These are phyloP conservation scores for Upupa epops DNA, from an alignment of 2,113 vertebrate genomes.

Conservation along the genomic window DNA sequence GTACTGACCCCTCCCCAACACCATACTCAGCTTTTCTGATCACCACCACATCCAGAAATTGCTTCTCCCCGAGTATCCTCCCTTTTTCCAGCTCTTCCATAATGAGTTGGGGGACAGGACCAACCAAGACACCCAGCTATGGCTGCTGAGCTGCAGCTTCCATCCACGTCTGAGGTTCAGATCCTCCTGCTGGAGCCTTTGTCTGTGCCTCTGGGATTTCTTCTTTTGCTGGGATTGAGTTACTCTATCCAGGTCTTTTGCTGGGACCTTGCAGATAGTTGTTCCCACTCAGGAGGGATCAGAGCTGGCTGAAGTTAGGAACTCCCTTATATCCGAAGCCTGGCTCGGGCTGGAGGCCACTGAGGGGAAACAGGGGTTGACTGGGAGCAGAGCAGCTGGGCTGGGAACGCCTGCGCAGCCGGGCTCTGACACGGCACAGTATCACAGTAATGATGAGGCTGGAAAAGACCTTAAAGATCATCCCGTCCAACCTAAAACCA, in stretches of 20 bases:
- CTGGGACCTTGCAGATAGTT: not conserved
- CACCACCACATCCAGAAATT: rapidly evolving
- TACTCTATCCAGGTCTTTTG: not conserved
- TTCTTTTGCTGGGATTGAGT: not conserved
- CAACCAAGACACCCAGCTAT: not conserved
- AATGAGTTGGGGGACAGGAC: not conserved
- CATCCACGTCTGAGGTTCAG: not conserved
- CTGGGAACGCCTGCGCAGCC: not conserved
- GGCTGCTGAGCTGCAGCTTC: not conserved
- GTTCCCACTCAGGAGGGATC: not conserved
- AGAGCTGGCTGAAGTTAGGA: constrained; percentile 15
- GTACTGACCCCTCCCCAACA: not conserved
- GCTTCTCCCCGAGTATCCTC: not conserved
- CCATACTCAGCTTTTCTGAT: not conserved
- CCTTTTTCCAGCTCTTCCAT: rapidly evolving
- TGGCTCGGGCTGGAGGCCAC: constrained; percentile 21
- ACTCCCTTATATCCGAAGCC: not conserved
- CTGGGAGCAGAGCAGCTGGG: constrained; percentile 11
- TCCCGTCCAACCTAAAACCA: too few relatives aligned
- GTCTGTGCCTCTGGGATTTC: not conserved
- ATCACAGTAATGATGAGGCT: too few relatives aligned
- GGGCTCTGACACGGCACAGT: not conserved
- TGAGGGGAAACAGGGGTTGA: constrained; percentile 1
- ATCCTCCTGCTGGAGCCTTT: not conserved
- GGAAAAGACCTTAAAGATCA: too few relatives aligned